These are phyloP conservation scores for Hipposideros larvatus DNA, from an alignment of 2,797 vertebrate species.

Conservation along the genomic window DNA sequence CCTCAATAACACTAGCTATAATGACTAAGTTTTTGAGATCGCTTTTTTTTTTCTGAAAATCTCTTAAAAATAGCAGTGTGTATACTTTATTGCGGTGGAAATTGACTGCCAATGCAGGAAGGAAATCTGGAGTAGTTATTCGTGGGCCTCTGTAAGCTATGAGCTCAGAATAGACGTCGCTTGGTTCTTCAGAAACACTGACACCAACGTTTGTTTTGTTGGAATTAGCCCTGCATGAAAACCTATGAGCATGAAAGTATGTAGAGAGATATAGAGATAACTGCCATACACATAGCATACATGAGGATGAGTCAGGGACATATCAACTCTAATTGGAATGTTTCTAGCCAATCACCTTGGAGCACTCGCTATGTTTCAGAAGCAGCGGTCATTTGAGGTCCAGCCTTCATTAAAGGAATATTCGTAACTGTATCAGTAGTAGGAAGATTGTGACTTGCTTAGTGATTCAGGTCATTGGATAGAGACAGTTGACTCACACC, in stretches of 20 bases:
- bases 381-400: neutral
- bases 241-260: neutral
- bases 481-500: neutral
- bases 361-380: neutral
- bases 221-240: neutral
- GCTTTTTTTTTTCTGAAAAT: neutral
- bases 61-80: neutral
- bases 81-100: neutral
- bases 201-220: neutral
- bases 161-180: neutral
- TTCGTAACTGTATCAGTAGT: neutral
- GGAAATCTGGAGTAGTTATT: neutral
- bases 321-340: neutral
- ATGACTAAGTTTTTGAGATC: neutral
- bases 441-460: neutral
- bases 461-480: neutral
- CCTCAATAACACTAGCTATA: neutral
- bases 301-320: neutral
- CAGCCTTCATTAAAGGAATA: neutral
- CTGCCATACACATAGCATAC: neutral
- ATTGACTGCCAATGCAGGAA: neutral
- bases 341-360: neutral
- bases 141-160: neutral
- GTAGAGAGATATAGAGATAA: neutral
- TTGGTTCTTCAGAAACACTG: neutral